Percentiles rank a stretch among this genome's conserved stretches.
These are phyloP conservation scores for Julus scanicus DNA, from an alignment of 2,888 invertebrate species.

Conservation along the genomic window DNA sequence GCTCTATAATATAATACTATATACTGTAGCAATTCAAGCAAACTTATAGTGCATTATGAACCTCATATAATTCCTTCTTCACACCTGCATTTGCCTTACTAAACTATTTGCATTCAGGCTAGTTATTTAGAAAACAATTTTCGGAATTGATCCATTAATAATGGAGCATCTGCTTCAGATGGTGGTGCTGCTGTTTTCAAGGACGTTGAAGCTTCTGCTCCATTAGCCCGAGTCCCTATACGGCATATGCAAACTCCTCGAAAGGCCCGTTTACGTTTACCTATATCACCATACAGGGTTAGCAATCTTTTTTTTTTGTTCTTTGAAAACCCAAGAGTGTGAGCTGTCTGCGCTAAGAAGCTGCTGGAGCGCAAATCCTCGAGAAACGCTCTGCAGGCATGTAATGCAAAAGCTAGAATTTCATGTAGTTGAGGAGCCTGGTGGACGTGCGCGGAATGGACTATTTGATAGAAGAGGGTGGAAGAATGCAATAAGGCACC, in stretches of 20 bases:
- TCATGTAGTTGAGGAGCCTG: conserved; percentile 24
- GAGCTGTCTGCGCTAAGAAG: background rate
- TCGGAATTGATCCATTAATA: too few relatives aligned
- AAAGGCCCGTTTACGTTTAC: background rate
- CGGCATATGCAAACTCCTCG: background rate
- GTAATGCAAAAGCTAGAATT: conserved; percentile 19
- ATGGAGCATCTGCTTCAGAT: too few relatives aligned
- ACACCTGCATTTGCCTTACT: too few relatives aligned
- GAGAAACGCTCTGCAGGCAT: background rate
- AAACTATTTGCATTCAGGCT: too few relatives aligned
- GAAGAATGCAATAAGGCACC: conserved; percentile 21
- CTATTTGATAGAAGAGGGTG: conserved; percentile 46
- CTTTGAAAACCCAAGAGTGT: background rate
- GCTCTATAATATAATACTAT: too few relatives aligned
- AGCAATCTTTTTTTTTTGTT: background rate
- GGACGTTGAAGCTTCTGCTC: background rate
- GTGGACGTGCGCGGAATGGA: conserved; percentile 42
- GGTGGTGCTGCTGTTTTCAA: background rate
- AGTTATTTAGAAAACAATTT: too few relatives aligned
- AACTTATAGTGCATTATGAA: too few relatives aligned
- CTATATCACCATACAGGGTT: too few relatives aligned
- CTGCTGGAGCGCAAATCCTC: conserved; percentile 9
- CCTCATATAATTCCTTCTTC: too few relatives aligned
- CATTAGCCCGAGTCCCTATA: background rate
- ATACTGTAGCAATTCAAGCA: too few relatives aligned